A percentile compares a stretch with the other conserved stretches of the same genome.
phyloP scores from a whole-genome alignment of 2,888 invertebrate genomes.

The Sinodicranocentrus sp. region DNA sequence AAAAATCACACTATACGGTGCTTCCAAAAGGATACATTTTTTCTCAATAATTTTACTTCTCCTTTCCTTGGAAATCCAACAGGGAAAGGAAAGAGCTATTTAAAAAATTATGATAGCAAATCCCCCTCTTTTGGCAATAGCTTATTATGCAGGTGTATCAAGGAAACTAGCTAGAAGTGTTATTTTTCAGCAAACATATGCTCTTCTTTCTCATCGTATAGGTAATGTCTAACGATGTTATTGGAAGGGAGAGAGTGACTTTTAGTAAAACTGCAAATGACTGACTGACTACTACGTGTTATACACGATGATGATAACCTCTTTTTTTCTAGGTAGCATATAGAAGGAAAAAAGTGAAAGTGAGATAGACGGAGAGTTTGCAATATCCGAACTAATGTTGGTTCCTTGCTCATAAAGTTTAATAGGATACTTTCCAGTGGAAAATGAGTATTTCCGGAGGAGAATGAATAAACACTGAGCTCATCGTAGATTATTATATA shows the following conservation, averaged over 20 bases:
- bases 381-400: conserved; percentile 60
- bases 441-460: conserved; percentile 61
- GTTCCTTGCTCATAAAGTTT: conserved; percentile 62
- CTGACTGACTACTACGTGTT: conserved; percentile 9
- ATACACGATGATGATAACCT: not conserved
- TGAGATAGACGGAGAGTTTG: conserved; percentile 31
- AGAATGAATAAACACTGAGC: conserved; percentile 35
- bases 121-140: not conserved
- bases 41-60: too few species aligned
- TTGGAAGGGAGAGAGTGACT: conserved; percentile 11
- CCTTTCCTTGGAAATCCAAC: too few species aligned
- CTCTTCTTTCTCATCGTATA: not conserved
- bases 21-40: too few species aligned
- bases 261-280: conserved; percentile 38
- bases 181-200: not conserved
- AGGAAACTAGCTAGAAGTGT: not conserved
- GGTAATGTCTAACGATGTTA: conserved; percentile 19
- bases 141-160: not conserved
- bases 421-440: conserved; percentile 63
- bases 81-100: not conserved
- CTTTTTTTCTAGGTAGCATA: not conserved
- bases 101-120: conserved; percentile 11
- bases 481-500: conserved; percentile 52
- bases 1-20: too few species aligned
- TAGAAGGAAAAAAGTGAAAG: not conserved